Evolutionary conservation across 1,140 invertebrate genomes (phyloP), one percentile per base, ranked within the genome.

Genomic region (Drosophila paulistorum): DNA sequence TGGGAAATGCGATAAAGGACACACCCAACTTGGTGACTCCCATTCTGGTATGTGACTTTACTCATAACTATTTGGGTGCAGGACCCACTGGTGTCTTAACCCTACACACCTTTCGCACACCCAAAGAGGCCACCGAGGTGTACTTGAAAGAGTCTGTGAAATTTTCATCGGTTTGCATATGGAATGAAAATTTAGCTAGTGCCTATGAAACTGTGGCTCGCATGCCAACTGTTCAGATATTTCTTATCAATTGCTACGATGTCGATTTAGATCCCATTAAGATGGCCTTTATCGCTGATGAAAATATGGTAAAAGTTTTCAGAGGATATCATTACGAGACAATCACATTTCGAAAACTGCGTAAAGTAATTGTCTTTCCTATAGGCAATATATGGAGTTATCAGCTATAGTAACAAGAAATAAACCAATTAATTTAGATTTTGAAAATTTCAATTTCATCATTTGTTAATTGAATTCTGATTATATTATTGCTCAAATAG

Each of bases 21-120:
- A 65, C 81, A 0, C 13, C 42, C 0, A 57, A 85, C 26, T 10
- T 9, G 45, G 55, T 58, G 5, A 67, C 63, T 11, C 84, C 86
- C 23, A 62, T 72, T 10, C 17, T 91, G 11, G 90, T 91, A 0
- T 78, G 59, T 23, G 90, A 91, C 42, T 37, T 91, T 1, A 61
- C 65, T 5, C 86, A 91, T 9, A 81, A 71, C 2, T 80, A 79
- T 37, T 55, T 91, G 9, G 76, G 81, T 14, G 42, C 63, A 3
- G 78, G 77, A 9, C 79, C 86, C 0, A 78, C 77, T 0, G 90
- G 87, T 0, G 61, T 89, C n/a, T 71, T 85, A n/a, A 90, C 81
- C 1, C 45, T 92, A 23, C 81, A 92, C 64, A 90, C 85, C 0
- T 91, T 92, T 55, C 89, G 91, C 7, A 92, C 91, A 2, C 51